phyloP scores from a whole-genome alignment of 2,797 vertebrate genomes.

The Lacerta viridis region DNA sequence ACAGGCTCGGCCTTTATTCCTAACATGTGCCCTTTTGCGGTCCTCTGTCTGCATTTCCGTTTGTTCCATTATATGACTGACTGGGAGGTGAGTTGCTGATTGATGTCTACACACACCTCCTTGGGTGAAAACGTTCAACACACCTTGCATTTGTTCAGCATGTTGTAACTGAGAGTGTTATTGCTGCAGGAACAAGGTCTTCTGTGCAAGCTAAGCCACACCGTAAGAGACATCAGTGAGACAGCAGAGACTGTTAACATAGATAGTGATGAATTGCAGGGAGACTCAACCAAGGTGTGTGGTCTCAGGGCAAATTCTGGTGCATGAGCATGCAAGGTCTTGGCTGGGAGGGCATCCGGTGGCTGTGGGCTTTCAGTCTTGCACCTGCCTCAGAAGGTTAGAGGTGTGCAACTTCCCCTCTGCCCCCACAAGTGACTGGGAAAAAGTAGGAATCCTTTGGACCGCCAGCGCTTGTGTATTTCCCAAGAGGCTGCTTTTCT shows the following conservation, averaged over 20 bases:
- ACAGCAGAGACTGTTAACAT: slow-evolving; percentile 35
- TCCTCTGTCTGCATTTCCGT: slow-evolving; percentile 16
- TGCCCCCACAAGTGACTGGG: too few relatives aligned
- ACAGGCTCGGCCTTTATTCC: slow-evolving; percentile 59
- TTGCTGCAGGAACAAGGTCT: neutral
- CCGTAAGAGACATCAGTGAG: slow-evolving; percentile 14
- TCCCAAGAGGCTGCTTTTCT: neutral
- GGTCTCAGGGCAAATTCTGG: neutral
- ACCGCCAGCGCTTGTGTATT: too few relatives aligned
- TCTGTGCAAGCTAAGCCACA: neutral
- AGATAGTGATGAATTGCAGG: slow-evolving; percentile 20
- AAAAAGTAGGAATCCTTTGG: too few relatives aligned
- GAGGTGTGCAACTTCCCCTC: neutral
- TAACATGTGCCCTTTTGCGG: slow-evolving; percentile 28
- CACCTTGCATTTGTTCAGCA: slow-evolving; percentile 38
- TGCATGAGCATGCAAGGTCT: neutral
- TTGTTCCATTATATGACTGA: neutral
- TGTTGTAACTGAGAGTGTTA: slow-evolving; percentile 18
- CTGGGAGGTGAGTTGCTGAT: slow-evolving; percentile 46
- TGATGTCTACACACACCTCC: slow-evolving; percentile 32
- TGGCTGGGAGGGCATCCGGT: neutral
- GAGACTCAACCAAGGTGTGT: slow-evolving; percentile 50
- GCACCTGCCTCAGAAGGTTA: too few relatives aligned
- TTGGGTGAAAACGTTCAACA: neutral
- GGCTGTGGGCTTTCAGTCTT: too few relatives aligned